Evolutionary conservation across 1,140 invertebrate genomes (phyloP).

Genomic region (Drosophila murphyi): DNA sequence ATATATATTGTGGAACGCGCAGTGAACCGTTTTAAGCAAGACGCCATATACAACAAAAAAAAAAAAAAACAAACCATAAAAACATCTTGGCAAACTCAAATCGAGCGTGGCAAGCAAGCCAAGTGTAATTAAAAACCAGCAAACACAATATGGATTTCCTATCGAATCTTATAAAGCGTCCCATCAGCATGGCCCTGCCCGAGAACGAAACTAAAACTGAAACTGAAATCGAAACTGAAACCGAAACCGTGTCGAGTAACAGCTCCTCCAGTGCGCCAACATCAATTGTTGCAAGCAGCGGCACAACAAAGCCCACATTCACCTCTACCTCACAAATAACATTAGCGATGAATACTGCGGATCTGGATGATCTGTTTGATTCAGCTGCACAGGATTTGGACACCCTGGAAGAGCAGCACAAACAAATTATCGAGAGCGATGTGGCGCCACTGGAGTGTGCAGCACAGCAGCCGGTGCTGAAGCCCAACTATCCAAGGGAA

Average conservation of each 20-base stretch:
- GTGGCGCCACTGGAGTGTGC: not conserved
- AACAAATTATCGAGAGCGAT: constrained; percentile 23
- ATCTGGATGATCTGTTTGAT: constrained; percentile 43
- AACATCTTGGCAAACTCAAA: constrained; percentile 37
- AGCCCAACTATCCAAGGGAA: constrained; percentile 23
- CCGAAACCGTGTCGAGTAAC: not conserved
- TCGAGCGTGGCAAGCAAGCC: constrained; percentile 54
- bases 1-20: constrained; percentile 22
- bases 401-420: constrained; percentile 48
- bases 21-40: constrained; percentile 51
- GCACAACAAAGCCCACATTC: not conserved
- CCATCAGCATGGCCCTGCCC: constrained; percentile 51
- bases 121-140: constrained; percentile 4
- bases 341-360: constrained; percentile 30
- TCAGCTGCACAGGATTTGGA: constrained; percentile 54
- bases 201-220: not conserved
- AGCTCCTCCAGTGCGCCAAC: not conserved
- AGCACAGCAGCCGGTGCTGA: not conserved
- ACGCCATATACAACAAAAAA: not conserved
- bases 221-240: not conserved
- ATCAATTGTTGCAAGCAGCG: not conserved
- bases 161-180: constrained; percentile 72
- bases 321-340: not conserved
- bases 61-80: not conserved
- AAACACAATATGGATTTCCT: constrained; percentile 70